phyloP scores from a whole-genome alignment of 2,797 vertebrate species.

The Nasua narica region DNA sequence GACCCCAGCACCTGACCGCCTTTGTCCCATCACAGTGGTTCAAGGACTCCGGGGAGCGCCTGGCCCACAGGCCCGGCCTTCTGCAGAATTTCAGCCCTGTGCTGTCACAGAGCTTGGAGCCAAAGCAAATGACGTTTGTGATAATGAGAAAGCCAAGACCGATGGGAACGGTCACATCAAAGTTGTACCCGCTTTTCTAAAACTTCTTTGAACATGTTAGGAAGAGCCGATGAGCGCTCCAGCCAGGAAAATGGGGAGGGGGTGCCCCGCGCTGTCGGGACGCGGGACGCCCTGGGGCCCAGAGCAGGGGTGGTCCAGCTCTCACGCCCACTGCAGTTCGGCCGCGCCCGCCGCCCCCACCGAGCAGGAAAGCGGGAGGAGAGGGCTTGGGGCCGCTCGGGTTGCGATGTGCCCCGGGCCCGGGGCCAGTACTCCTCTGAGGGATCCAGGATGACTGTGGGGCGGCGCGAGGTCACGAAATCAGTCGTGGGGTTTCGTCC shows the following conservation, averaged over 20 bases:
- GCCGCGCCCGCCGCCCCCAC: neutral
- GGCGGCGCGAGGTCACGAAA: too few relatives aligned
- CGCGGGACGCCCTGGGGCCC: accelerated
- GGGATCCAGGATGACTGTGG: neutral
- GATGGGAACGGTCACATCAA: neutral
- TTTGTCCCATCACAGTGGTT: neutral
- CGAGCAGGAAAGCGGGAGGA: too few relatives aligned
- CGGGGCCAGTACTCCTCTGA: neutral
- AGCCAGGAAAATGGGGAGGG: neutral
- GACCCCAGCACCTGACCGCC: neutral
- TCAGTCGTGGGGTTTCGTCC: neutral
- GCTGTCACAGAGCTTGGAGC: slow-evolving; percentile 22
- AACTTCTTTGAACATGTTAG: neutral
- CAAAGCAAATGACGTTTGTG: neutral
- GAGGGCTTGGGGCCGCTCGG: neutral
- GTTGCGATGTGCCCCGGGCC: too few relatives aligned
- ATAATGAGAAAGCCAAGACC: accelerated
- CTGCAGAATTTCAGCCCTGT: neutral
- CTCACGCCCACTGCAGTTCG: neutral
- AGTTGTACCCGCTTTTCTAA: neutral
- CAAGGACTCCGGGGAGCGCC: neutral
- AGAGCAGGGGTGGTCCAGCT: neutral
- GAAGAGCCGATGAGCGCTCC: neutral
- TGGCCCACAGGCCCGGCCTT: neutral
- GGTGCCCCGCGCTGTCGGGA: accelerated